A percentile compares a stretch with the other conserved stretches of the same genome.
Conservation (phyloP, 2,888 invertebrate species). For the Lissonota sp. region DNA sequence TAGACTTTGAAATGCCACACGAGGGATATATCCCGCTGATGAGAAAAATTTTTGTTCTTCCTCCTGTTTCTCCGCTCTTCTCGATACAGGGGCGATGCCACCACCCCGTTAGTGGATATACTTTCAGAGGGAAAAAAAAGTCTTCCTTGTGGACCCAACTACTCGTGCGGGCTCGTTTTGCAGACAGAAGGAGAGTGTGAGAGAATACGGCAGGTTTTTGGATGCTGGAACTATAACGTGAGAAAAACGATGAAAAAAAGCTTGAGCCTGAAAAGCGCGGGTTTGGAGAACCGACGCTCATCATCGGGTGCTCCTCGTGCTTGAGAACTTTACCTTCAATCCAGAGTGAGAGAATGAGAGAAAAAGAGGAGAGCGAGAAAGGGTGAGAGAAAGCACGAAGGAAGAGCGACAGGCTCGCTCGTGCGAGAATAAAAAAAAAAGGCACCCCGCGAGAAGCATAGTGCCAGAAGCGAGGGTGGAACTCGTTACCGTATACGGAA, state of each 20-base stretch:
- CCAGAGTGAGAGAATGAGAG: neutral
- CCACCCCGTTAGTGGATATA: constrained; percentile 15
- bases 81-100: neutral
- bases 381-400: neutral
- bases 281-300: constrained; percentile 31
- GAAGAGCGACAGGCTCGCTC: constrained; percentile 21
- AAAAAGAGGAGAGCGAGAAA: neutral
- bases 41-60: constrained; percentile 35
- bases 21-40: constrained; percentile 41
- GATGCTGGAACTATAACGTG: no score
- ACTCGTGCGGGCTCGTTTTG: constrained; percentile 16
- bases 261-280: constrained; percentile 22
- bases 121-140: constrained; percentile 33
- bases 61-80: constrained; percentile 4
- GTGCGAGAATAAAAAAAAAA: constrained; percentile 44
- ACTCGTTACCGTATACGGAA: constrained; percentile 63
- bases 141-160: constrained; percentile 9
- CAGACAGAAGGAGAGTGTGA: constrained; percentile 6
- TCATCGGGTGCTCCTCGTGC: constrained; percentile 27
- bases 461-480: constrained; percentile 45
- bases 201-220: neutral
- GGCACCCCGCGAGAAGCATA: constrained; percentile 6
- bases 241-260: no score
- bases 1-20: neutral
- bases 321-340: constrained; percentile 43